These are phyloP conservation scores for Drosophila nasuta DNA, from an alignment of 1,140 invertebrate species.

Conservation along the genomic window DNA sequence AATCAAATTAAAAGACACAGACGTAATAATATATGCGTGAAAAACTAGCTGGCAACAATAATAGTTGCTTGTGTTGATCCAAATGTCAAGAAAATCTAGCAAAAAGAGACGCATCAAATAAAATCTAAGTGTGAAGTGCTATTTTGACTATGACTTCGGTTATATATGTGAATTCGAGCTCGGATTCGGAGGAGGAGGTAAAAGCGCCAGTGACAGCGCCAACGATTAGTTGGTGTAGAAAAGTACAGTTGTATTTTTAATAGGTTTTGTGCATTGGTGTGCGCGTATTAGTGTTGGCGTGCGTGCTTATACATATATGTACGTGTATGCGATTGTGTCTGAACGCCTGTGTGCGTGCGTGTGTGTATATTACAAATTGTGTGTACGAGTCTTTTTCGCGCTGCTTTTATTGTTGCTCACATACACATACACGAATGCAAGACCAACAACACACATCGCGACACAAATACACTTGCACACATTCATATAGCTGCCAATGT, in stretches of 20 bases:
- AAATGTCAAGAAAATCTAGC: constrained; percentile 56
- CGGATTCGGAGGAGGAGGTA: constrained; percentile 76
- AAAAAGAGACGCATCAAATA: constrained; percentile 41
- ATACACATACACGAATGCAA: constrained; percentile 30
- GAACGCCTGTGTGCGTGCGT: constrained; percentile 8
- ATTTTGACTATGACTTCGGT: constrained; percentile 65
- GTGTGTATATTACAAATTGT: constrained; percentile 57
- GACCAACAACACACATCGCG: constrained; percentile 1
- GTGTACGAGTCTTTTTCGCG: constrained; percentile 68
- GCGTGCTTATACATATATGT: constrained; percentile 9
- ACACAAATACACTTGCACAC: constrained; percentile 25
- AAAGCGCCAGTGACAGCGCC: constrained; percentile 35
- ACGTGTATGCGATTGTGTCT: constrained; percentile 1
- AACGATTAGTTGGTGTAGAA: constrained; percentile 54
- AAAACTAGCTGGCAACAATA: constrained; percentile 65
- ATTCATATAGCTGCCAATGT: constrained; percentile 42
- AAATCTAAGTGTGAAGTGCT: constrained; percentile 45
- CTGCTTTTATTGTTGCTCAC: constrained; percentile 64
- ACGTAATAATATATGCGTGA: constrained; percentile 56
- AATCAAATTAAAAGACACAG: constrained; percentile 46
- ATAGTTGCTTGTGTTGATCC: constrained; percentile 41
- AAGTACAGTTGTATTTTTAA: constrained; percentile 80
- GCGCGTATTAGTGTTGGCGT: constrained; percentile 34
- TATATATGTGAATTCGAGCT: constrained; percentile 69
- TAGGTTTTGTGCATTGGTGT: constrained; percentile 56